Conservation (phyloP, 2,888 invertebrate species). For the Thyatira batis region DNA sequence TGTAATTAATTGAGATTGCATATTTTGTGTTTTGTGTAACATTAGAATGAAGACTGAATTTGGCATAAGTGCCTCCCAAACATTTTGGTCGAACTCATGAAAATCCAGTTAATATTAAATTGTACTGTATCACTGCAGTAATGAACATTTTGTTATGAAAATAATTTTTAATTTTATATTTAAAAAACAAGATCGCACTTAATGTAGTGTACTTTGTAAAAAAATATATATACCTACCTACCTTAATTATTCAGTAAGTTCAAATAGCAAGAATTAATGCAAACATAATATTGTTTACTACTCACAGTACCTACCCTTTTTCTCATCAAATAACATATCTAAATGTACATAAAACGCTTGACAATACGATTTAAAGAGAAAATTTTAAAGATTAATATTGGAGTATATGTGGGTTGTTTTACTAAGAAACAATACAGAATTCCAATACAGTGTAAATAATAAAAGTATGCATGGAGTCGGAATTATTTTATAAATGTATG, state of each 20-base stretch:
- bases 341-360: constrained; percentile 79
- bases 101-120: constrained; percentile 21
- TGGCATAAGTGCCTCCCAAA: constrained; percentile 68
- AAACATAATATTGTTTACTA: constrained; percentile 30
- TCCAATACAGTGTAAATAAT: not conserved
- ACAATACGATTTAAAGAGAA: constrained; percentile 75
- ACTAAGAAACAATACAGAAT: constrained; percentile 23
- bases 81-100: constrained; percentile 51
- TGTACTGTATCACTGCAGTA: constrained; percentile 23
- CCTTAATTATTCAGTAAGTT: constrained; percentile 9
- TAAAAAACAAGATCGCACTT: constrained; percentile 29
- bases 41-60: constrained; percentile 76
- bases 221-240: constrained; percentile 21
- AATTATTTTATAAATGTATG: constrained; percentile 5
- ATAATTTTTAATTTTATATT: constrained; percentile 27
- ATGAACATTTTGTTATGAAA: constrained; percentile 8
- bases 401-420: constrained; percentile 33
- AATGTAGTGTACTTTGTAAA: constrained; percentile 44
- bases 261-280: constrained; percentile 22
- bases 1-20: constrained; percentile 31
- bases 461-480: not conserved
- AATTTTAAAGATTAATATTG: constrained; percentile 42
- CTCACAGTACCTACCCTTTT: constrained; percentile 40
- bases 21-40: constrained; percentile 50
- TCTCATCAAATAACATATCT: constrained; percentile 79